These are phyloP conservation scores for Meteorus sp. DNA, from an alignment of 1,140 invertebrate species.

Conservation along the genomic window DNA sequence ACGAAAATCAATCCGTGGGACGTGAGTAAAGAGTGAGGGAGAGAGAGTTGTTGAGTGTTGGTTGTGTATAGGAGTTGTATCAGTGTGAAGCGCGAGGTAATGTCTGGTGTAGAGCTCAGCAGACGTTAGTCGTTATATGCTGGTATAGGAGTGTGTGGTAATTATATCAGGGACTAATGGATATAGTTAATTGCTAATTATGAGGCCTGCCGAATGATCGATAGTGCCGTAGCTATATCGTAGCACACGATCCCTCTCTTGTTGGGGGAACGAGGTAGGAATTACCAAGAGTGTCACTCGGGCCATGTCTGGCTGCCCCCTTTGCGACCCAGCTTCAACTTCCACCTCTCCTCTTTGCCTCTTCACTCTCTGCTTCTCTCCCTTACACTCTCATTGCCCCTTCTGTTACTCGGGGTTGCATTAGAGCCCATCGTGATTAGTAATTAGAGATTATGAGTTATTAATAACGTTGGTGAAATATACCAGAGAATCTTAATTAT, in stretches of 20 bases:
- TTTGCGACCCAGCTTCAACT: conserved; percentile 6
- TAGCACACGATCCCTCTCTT: conserved; percentile 40
- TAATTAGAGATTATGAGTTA: conserved; percentile 40
- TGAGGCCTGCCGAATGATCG: conserved; percentile 59
- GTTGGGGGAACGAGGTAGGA: conserved; percentile 41
- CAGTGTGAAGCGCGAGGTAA: background rate
- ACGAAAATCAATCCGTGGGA: conserved; percentile 47
- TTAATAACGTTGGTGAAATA: no score
- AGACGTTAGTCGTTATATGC: conserved; percentile 47
- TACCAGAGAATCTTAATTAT: no score
- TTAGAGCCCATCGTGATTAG: conserved; percentile 39
- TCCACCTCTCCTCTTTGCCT: conserved; percentile 13
- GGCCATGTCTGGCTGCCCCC: conserved; percentile 19
- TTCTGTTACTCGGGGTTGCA: conserved; percentile 20
- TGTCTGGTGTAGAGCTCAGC: conserved; percentile 30
- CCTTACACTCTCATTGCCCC: background rate
- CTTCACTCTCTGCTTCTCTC: background rate
- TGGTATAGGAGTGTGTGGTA: conserved; percentile 54
- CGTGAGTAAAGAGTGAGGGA: conserved; percentile 3
- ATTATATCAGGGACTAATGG: conserved; percentile 61
- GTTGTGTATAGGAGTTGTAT: no score
- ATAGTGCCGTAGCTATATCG: conserved; percentile 49
- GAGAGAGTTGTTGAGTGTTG: conserved; percentile 9
- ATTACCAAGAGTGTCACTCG: conserved; percentile 54
- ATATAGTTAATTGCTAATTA: conserved; percentile 62